These are phyloP conservation scores for human (Homo sapiens) DNA, from an alignment of 2,113 vertebrate genomes.

Conservation along the genomic window DNA sequence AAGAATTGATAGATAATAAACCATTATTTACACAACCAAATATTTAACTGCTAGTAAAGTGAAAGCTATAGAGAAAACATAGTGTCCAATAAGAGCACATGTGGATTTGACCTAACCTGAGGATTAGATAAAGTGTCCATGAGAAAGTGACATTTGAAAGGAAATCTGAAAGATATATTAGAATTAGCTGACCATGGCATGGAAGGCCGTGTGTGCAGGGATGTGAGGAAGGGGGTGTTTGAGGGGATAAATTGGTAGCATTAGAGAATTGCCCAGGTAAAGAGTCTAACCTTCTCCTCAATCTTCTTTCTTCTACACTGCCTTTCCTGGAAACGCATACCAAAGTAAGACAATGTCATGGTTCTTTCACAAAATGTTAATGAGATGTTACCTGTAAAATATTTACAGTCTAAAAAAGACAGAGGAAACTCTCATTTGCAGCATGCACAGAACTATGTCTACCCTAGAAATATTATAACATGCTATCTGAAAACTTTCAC, in stretches of 20 bases:
- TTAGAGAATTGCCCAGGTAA: not conserved
- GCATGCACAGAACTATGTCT: not conserved
- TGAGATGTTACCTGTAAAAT: conserved; percentile 21
- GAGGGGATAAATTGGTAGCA: not conserved
- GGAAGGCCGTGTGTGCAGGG: not conserved
- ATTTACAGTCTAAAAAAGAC: not conserved
- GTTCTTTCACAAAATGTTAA: not conserved
- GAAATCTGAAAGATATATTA: not conserved
- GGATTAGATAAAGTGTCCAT: not conserved
- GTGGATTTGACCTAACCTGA: not conserved
- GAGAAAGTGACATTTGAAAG: not conserved
- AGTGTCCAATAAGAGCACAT: not conserved
- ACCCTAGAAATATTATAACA: not conserved
- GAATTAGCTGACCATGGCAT: not conserved
- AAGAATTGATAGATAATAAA: not conserved
- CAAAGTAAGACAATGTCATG: not conserved
- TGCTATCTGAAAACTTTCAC: not conserved
- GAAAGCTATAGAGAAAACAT: not conserved
- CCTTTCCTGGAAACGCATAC: conserved; percentile 4
- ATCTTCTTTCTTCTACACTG: not conserved
- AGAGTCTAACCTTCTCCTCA: not conserved
- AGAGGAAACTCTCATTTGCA: not conserved
- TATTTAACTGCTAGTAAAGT: not conserved
- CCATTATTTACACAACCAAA: not conserved
- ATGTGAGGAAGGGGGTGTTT: not conserved